These are phyloP conservation scores for Halisarca cf. caerulea DNA, from an alignment of 37 sponge, comb jelly and placozoan species.

Conservation along the genomic window DNA sequence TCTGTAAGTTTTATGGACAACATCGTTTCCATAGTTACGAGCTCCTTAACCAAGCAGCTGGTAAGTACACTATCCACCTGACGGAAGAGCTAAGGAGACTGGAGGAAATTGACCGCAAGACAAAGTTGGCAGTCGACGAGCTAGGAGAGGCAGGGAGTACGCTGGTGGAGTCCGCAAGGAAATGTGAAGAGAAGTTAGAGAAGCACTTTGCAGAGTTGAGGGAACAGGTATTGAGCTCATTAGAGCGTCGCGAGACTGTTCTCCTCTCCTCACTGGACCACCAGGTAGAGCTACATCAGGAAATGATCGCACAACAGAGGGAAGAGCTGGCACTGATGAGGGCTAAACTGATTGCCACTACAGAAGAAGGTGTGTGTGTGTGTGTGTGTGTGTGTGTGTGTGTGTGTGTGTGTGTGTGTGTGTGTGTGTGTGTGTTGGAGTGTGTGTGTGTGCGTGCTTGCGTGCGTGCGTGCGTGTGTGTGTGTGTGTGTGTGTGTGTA, in stretches of 20 bases:
- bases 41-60: conserved; percentile 67
- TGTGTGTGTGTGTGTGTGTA: neutral
- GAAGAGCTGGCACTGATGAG: conserved; percentile 61
- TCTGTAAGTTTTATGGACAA: conserved; percentile 85
- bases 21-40: conserved; percentile 80
- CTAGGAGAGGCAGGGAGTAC: conserved; percentile 23
- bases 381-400: neutral
- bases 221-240: conserved; percentile 33
- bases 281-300: conserved; percentile 76
- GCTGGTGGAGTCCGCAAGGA: conserved; percentile 54
- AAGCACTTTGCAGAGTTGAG: conserved; percentile 65
- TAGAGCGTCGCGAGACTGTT: conserved; percentile 68
- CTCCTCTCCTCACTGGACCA: conserved; percentile 65
- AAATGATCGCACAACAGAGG: conserved; percentile 54
- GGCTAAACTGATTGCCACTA: conserved; percentile 52
- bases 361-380: conserved; percentile 61
- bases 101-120: conserved; percentile 38
- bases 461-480: neutral
- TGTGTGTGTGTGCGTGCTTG: neutral
- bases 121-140: conserved; percentile 8
- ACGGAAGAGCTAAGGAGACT: conserved; percentile 32
- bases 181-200: conserved; percentile 66
- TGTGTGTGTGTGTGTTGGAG: neutral
- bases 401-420: neutral
- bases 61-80: conserved; percentile 40